Percentiles rank a stretch among this genome's conserved stretches.
Conservation (phyloP, 2,888 invertebrate genomes). For the Ormyrus rosae region DNA sequence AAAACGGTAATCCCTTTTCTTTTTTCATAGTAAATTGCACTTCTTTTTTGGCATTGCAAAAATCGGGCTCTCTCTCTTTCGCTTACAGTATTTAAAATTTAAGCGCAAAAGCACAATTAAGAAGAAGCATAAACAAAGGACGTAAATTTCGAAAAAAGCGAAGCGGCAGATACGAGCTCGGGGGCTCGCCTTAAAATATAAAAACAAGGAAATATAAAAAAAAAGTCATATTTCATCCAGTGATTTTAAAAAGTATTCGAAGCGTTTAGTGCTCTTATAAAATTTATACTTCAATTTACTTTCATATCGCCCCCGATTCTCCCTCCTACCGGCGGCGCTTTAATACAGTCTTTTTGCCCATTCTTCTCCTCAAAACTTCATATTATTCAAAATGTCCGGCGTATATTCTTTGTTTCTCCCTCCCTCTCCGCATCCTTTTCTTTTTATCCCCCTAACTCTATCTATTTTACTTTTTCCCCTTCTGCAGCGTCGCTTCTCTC, state of each 20-base stretch:
- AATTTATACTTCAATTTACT: constrained; percentile 49
- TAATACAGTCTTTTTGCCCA: constrained; percentile 29
- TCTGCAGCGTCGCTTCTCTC: not conserved
- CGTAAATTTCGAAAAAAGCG: not conserved
- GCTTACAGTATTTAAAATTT: too few relatives aligned
- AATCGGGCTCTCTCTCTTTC: too few relatives aligned
- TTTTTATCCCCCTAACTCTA: constrained; percentile 14
- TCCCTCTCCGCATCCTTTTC: constrained; percentile 35
- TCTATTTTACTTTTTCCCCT: constrained; percentile 45
- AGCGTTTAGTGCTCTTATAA: constrained; percentile 46
- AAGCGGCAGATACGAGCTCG: too few relatives aligned
- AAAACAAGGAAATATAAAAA: not conserved
- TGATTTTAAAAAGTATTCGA: constrained; percentile 35
- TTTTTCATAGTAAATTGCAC: too few relatives aligned
- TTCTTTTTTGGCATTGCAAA: too few relatives aligned
- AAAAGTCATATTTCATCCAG: constrained; percentile 13
- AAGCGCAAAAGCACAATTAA: too few relatives aligned
- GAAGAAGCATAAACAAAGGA: too few relatives aligned
- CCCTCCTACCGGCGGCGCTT: constrained; percentile 14
- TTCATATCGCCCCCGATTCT: constrained; percentile 28
- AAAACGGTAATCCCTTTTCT: too few relatives aligned
- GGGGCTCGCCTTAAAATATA: not conserved
- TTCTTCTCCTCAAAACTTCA: constrained; percentile 27
- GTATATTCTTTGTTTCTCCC: constrained; percentile 36
- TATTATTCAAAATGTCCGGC: constrained; percentile 52